These are phyloP conservation scores for Macquaria ambigua DNA, from an alignment of 2,113 vertebrate genomes.

Conservation along the genomic window DNA sequence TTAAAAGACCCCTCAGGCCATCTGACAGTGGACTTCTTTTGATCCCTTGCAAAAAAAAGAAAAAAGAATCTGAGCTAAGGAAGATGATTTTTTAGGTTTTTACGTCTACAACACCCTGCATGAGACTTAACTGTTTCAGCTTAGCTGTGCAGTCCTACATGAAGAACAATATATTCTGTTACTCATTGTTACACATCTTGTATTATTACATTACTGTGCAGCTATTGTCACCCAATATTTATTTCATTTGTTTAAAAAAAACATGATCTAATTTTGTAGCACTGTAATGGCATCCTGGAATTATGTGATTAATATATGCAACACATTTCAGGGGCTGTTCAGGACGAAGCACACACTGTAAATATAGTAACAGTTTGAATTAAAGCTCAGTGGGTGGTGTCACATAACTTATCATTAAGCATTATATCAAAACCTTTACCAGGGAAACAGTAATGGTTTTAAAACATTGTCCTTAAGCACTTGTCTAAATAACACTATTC, in stretches of 20 bases:
- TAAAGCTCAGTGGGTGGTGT: background rate
- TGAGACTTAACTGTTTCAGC: background rate
- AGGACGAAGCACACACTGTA: background rate
- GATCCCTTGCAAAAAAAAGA: slow-evolving; percentile 1
- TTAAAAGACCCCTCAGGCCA: background rate
- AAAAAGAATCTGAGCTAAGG: background rate
- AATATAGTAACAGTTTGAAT: background rate
- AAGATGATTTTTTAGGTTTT: background rate
- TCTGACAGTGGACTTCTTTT: slow-evolving; percentile 1
- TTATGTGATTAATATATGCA: slow-evolving; percentile 2
- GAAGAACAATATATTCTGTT: background rate
- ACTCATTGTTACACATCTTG: background rate
- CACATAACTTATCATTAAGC: background rate
- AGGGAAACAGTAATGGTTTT: background rate
- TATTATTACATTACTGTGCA: background rate
- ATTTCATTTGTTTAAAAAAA: background rate
- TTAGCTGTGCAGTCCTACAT: background rate
- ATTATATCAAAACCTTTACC: background rate
- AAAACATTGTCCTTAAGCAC: background rate
- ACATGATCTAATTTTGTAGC: background rate
- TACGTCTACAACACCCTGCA: background rate
- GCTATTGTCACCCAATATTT: background rate
- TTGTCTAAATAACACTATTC: background rate
- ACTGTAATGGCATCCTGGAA: background rate
- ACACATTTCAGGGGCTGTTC: background rate